A percentile compares a stretch with the other conserved stretches of the same genome.
Evolutionary conservation across 2,888 invertebrate genomes (phyloP).

Genomic region (Chesias legatella): DNA sequence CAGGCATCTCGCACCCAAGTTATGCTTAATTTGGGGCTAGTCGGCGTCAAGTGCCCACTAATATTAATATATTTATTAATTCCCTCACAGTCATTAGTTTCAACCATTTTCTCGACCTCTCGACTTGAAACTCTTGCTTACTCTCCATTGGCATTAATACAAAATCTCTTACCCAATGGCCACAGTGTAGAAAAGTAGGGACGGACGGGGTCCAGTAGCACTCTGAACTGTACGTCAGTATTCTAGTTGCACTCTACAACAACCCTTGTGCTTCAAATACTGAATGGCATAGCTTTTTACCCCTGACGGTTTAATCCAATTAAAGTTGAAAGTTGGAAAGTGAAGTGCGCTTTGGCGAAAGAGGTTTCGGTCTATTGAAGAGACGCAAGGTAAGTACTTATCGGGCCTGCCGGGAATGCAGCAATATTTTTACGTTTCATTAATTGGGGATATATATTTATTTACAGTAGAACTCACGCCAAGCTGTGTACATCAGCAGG

Average conservation of each 20-base stretch:
- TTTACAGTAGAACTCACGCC: no score
- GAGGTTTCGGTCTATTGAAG: conserved; percentile 11
- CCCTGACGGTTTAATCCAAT: conserved; percentile 44
- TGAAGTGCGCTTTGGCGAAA: conserved; percentile 12
- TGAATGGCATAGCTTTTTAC: conserved; percentile 36
- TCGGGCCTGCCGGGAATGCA: no score
- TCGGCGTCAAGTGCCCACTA: neutral
- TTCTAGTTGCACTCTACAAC: no score
- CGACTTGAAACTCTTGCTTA: no score
- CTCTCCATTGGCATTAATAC: no score
- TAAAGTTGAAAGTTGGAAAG: conserved; percentile 38
- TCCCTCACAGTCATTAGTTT: no score
- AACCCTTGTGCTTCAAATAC: conserved; percentile 3
- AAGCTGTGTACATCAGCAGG: no score
- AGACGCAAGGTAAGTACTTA: neutral
- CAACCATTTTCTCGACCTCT: no score
- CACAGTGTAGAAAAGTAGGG: conserved; percentile 1
- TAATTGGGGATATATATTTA: no score
- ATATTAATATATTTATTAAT: conserved; percentile 1
- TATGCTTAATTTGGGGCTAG: no score
- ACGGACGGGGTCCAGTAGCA: neutral
- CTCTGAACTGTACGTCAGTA: conserved; percentile 24
- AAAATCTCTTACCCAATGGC: conserved; percentile 18
- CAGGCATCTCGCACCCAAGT: no score
- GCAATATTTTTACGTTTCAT: no score